phyloP scores from a whole-genome alignment of 2,888 invertebrate genomes.

The Caenorhabditis sp. region DNA sequence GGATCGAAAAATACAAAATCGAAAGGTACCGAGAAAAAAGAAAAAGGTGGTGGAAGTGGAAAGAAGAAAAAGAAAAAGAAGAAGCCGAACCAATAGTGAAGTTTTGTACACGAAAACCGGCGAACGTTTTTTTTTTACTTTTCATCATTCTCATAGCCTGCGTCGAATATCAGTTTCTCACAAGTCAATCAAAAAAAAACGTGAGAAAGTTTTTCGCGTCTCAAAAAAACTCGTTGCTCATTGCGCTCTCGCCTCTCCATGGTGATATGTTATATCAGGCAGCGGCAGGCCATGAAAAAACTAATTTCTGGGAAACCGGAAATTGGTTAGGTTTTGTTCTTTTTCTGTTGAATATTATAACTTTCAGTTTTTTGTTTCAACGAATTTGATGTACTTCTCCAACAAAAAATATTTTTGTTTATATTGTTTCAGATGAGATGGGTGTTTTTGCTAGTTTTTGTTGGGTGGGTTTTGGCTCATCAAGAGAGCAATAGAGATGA shows the following conservation, averaged over 20 bases:
- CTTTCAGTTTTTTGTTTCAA: neutral
- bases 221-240: neutral
- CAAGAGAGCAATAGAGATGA: neutral
- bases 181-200: too few species aligned
- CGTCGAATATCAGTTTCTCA: too few species aligned
- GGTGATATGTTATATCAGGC: neutral
- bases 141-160: too few species aligned
- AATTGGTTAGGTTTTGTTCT: neutral
- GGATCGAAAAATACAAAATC: neutral
- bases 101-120: too few species aligned
- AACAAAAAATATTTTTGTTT: too few species aligned
- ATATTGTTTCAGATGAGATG: neutral
- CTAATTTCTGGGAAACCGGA: neutral
- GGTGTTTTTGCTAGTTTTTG: too few species aligned
- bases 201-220: too few species aligned
- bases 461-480: neutral
- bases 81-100: neutral
- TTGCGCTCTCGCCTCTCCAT: neutral
- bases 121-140: too few species aligned
- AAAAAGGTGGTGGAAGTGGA: slow-evolving; percentile 10
- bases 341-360: neutral
- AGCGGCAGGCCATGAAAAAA: neutral
- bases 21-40: slow-evolving; percentile 8
- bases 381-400: too few species aligned
- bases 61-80: slow-evolving; percentile 8